Conservation (phyloP, 2,113 vertebrate genomes). For the Melanostigma gelatinosum region DNA sequence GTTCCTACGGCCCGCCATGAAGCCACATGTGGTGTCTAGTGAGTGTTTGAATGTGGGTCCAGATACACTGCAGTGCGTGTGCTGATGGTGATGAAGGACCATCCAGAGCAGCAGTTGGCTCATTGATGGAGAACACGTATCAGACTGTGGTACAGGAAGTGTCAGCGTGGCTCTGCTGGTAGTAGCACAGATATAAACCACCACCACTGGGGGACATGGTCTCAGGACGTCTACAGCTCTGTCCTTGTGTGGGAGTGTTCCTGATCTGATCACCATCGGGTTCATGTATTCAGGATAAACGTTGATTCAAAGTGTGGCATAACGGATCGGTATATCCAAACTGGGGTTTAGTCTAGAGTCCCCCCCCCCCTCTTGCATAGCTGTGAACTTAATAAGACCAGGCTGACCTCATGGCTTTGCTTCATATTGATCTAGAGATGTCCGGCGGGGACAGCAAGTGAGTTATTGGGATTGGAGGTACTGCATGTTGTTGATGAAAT, state of each 20-base stretch:
- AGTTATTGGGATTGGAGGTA: slow-evolving; percentile 24
- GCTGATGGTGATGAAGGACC: neutral
- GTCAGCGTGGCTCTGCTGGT: too few relatives aligned
- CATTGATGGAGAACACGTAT: neutral
- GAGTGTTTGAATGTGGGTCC: neutral
- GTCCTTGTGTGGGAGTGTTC: neutral
- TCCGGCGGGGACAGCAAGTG: slow-evolving; percentile 14
- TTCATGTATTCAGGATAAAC: neutral
- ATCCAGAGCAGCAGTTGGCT: neutral
- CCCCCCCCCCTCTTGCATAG: neutral
- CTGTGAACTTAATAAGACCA: slow-evolving; percentile 6
- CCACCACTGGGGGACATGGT: neutral
- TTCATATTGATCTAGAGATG: slow-evolving; percentile 30
- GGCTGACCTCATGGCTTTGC: slow-evolving; percentile 44
- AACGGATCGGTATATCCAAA: neutral
- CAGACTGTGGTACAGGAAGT: neutral
- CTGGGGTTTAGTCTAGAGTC: neutral
- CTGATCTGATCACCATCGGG: neutral
- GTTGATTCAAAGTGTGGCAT: neutral
- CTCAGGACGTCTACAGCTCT: neutral
- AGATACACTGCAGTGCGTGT: neutral
- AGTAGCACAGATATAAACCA: too few relatives aligned
- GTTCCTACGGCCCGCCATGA: neutral
- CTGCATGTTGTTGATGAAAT: slow-evolving; percentile 49
- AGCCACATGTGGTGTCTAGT: neutral